These are phyloP conservation scores for Gnathonemus echidnorhynchus DNA, from an alignment of 2,113 vertebrate genomes.

Conservation along the genomic window DNA sequence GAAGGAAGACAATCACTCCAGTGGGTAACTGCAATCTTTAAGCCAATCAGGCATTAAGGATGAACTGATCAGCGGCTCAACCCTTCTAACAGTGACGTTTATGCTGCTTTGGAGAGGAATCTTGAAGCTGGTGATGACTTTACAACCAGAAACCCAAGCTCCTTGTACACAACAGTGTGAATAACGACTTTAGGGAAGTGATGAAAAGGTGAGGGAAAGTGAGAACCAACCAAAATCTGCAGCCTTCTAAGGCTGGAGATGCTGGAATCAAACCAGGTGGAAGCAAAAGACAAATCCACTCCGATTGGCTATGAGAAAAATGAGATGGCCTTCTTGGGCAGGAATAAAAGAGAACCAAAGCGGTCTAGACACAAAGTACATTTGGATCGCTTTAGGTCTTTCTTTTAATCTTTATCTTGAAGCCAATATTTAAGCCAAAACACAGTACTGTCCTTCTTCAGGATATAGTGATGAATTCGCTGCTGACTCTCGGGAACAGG, in stretches of 20 bases:
- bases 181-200: neutral
- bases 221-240: neutral
- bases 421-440: neutral
- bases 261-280: neutral
- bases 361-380: neutral
- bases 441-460: neutral
- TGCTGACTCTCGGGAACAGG: neutral
- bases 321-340: neutral
- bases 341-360: neutral
- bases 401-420: neutral
- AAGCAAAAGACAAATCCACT: neutral
- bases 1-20: constrained; percentile 26
- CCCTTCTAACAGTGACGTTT: neutral
- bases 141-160: neutral
- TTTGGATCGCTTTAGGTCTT: neutral
- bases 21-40: neutral
- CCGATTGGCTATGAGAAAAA: too few relatives aligned
- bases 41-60: neutral
- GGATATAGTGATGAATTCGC: neutral
- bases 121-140: neutral
- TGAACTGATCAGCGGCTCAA: neutral
- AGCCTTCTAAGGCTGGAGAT: neutral
- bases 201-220: neutral
- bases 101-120: neutral
- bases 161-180: too few relatives aligned